Evolutionary conservation across 1,140 invertebrate species (phyloP).

Genomic region (Streblospio benedicti): DNA sequence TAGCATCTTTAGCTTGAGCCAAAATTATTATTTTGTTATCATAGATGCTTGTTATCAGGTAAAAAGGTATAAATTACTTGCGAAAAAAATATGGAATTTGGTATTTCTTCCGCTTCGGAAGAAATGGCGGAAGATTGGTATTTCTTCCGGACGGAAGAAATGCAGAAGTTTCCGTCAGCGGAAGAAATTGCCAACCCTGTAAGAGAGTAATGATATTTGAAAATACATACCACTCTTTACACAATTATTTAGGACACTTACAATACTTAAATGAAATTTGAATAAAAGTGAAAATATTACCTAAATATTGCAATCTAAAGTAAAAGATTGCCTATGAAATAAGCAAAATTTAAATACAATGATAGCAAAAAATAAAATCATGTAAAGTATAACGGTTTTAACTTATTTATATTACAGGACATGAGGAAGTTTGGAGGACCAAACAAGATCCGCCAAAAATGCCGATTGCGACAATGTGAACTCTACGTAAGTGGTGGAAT

Average conservation of each 20-base stretch:
- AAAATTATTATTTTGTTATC: background rate
- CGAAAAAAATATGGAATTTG: constrained; percentile 3
- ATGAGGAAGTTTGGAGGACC: constrained; percentile 69
- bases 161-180: too few relatives aligned
- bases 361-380: background rate
- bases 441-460: constrained; percentile 59
- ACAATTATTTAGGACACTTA: background rate
- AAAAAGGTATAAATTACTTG: background rate
- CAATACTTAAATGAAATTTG: background rate
- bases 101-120: constrained; percentile 2
- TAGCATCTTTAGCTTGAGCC: background rate
- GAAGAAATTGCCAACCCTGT: too few relatives aligned
- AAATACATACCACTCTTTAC: background rate
- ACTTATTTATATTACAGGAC: constrained; percentile 43
- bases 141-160: too few relatives aligned
- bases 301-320: background rate
- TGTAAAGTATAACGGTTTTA: background rate
- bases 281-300: background rate
- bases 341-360: background rate
- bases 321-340: background rate
- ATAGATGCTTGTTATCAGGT: background rate
- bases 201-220: too few relatives aligned
- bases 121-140: background rate
- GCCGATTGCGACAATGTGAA: constrained; percentile 50
- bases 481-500: constrained; percentile 45